phyloP scores from a whole-genome alignment of 2,113 vertebrate species.

The Heterochromis multidens region DNA sequence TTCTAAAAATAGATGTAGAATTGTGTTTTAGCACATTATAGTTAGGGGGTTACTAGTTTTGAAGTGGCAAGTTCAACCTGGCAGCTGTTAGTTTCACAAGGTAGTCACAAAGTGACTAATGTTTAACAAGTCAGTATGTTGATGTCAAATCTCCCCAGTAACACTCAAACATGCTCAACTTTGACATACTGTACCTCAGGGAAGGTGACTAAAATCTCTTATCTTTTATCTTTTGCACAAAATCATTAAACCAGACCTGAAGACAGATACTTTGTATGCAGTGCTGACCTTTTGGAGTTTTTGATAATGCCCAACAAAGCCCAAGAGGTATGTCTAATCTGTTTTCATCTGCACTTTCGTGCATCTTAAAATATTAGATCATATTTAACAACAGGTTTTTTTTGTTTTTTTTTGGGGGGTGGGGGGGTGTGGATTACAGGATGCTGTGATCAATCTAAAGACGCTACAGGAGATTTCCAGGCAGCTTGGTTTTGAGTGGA shows the following conservation, averaged over 20 bases:
- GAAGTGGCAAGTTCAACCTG: neutral
- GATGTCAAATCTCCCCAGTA: slow-evolving; percentile 66
- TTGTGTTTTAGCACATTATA: neutral
- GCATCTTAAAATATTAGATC: neutral
- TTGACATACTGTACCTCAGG: neutral
- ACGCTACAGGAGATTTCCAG: slow-evolving; percentile 75
- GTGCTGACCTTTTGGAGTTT: slow-evolving; percentile 1
- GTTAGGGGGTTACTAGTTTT: neutral
- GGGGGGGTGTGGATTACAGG: slow-evolving; percentile 57
- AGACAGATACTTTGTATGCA: neutral
- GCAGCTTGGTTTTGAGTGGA: slow-evolving; percentile 79
- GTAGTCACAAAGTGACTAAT: slow-evolving; percentile 52
- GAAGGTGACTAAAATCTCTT: neutral
- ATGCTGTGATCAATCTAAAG: slow-evolving; percentile 80
- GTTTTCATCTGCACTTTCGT: neutral
- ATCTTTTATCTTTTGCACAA: neutral
- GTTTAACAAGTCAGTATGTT: slow-evolving; percentile 70
- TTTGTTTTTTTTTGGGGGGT: neutral
- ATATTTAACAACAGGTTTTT: neutral
- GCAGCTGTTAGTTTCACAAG: neutral
- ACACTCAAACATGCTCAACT: slow-evolving; percentile 24
- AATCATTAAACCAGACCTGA: neutral
- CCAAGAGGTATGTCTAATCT: slow-evolving; percentile 71
- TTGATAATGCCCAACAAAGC: slow-evolving; percentile 78
- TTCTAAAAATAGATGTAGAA: neutral